Base-by-base conservation (phyloP, 2,113 vertebrate species). In the Vanacampus margaritifer region DNA sequence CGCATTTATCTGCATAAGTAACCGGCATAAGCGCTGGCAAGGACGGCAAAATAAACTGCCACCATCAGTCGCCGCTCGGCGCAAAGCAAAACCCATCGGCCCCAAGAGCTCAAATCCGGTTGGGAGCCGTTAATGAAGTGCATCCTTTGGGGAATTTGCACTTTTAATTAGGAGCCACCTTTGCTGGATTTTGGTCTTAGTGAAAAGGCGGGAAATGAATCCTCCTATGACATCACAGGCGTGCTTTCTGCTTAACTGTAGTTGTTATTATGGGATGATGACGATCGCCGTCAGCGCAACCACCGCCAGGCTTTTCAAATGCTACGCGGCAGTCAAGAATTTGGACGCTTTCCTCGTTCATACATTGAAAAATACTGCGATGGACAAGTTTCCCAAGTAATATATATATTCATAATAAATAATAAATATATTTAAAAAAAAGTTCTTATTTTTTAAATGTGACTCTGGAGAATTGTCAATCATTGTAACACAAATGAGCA, bases 1-100 rank as follows among this genome's bases (percentile, higher is more conserved):
- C 93, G 94, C 93, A 88, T 97, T 95, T 95, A 94, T 94, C 95
- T 97, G 94, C 96, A 97, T 98, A 97, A 95, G 96, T 96, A 96
- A 95, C n/a, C n/a, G n/a, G n/a, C n/a, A n/a, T n/a, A n/a, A n/a
- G n/a, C n/a, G n/a, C n/a, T n/a, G n/a, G n/a, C n/a, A n/a, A n/a
- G n/a, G n/a, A n/a, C n/a, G n/a, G n/a, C n/a, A n/a, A n/a, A n/a
- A n/a, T n/a, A n/a, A n/a, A n/a, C n/a, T 79, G 81, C 81, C 73
- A 83, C 86, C 85, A 83, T 85, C 78, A 81, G 70, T 61, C 75
- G 74, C 74, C 68, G 65, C 57, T 65, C 19, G 70, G 80, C 80
- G 74, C 74, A 1, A 21, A 9, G 54, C 14, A 57, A 57, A 57
- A 32, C 13, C 26, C 26, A 3, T 57, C 26, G 26, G 83, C 86